Evolutionary conservation across 2,888 invertebrate genomes (phyloP).

Genomic region (Apodemia duryi): DNA sequence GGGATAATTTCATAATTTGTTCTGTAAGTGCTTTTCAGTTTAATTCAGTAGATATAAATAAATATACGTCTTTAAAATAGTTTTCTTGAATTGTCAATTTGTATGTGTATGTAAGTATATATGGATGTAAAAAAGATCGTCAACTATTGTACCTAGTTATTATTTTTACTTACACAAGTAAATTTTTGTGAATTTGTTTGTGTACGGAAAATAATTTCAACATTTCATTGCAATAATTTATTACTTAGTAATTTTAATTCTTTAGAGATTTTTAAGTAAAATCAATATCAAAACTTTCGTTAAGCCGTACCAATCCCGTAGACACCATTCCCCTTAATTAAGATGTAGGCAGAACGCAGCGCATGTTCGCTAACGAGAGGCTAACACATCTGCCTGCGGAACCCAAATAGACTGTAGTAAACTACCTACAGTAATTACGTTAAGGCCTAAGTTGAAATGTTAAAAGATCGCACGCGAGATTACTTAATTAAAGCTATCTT

Average conservation of each 20-base stretch:
- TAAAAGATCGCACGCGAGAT: conserved; percentile 2
- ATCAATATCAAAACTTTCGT: conserved; percentile 27
- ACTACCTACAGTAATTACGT: conserved; percentile 7
- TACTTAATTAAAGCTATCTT: background rate
- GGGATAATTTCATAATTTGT: no score
- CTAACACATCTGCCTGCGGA: conserved; percentile 54
- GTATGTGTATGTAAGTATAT: no score
- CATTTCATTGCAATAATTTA: background rate
- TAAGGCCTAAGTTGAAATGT: conserved; percentile 12
- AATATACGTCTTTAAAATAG: no score
- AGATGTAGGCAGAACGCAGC: conserved; percentile 70
- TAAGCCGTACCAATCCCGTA: conserved; percentile 25
- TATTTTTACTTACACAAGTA: no score
- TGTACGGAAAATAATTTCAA: no score
- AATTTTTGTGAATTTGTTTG: no score
- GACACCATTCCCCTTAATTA: conserved; percentile 50
- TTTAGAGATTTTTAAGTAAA: background rate
- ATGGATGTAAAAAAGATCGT: no score
- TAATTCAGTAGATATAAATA: no score
- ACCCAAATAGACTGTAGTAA: conserved; percentile 22
- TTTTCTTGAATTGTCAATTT: no score
- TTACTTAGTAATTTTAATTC: background rate
- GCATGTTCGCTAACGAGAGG: conserved; percentile 69
- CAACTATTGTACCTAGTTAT: no score
- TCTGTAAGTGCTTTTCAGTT: no score